Base-by-base conservation (phyloP, 2,888 invertebrate genomes). In the Frankliniella fusca region DNA sequence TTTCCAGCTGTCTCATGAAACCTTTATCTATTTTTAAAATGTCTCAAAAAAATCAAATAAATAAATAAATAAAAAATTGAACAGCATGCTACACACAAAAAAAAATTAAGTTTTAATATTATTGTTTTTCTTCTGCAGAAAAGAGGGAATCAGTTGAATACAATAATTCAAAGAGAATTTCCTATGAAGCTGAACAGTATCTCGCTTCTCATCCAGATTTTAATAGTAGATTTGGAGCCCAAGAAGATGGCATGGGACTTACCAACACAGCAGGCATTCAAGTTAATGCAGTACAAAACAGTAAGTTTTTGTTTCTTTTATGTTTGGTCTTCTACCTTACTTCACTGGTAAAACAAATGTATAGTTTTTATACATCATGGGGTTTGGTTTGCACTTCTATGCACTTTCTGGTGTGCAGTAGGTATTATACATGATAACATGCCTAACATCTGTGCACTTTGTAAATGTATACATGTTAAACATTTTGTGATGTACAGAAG, bases 61-160 rank as follows among this genome's bases (percentile, higher is more conserved):
- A n/a, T n/a, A n/a, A n/a, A n/a, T n/a, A n/a, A n/a, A n/a, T n/a
- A n/a, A n/a, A n/a, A n/a, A n/a, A n/a, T n/a, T n/a, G n/a, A n/a
- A n/a, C n/a, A n/a, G n/a, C n/a, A n/a, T 38, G 38, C 15, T 61
- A 61, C 7, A 54, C 54, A 20, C 18, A 15, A n/a, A 0, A 18
- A 61, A n/a, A 18, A 8, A 15, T 15, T 61, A 1, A 7, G 20
- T 15, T 79, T 49, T 82, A 80, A 28, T 18, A 27, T 79, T 11
- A 27, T 28, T 79, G 23, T 38, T 83, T 54, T 38, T 80, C 27
- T 80, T 83, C 80, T 81, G 65, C 81, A 85, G 85, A 80, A 85
- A 91, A 90, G 90, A 90, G 8, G 90, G 89, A 50, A 88, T 92
- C 23, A 7, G 27, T 27, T 27, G 70, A 76, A 23, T 76, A 76